Conservation (phyloP, 1,140 invertebrate genomes). For the Drosophila varians region DNA sequence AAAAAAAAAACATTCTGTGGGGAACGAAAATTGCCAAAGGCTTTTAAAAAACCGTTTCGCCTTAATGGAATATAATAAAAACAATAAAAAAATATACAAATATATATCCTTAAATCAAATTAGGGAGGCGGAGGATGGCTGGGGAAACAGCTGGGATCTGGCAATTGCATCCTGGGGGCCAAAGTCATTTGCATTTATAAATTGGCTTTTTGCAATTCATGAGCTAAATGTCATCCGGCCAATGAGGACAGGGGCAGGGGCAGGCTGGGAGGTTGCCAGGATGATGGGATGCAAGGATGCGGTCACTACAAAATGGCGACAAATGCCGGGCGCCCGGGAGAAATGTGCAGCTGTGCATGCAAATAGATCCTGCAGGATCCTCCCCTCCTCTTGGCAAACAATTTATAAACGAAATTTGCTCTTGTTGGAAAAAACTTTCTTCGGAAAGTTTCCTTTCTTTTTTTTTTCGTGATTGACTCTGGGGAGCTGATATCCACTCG, state of each 20-base stretch:
- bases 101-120: slow-evolving; percentile 51
- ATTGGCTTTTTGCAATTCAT: slow-evolving; percentile 82
- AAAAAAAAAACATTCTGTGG: background rate
- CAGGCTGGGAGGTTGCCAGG: background rate
- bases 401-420: background rate
- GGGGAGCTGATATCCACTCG: background rate
- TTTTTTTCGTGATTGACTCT: background rate
- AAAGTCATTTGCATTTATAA: slow-evolving; percentile 82
- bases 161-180: slow-evolving; percentile 34
- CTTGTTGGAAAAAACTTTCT: slow-evolving; percentile 2
- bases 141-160: slow-evolving; percentile 22
- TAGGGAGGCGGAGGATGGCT: slow-evolving; percentile 21
- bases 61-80: slow-evolving; percentile 52
- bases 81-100: background rate
- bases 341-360: slow-evolving; percentile 76
- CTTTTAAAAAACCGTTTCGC: slow-evolving; percentile 32
- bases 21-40: slow-evolving; percentile 8
- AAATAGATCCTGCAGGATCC: slow-evolving; percentile 70
- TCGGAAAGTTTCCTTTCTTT: background rate
- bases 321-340: slow-evolving; percentile 48
- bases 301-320: slow-evolving; percentile 22
- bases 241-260: slow-evolving; percentile 9
- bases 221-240: slow-evolving; percentile 66
- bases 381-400: slow-evolving; percentile 12
- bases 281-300: background rate